Base-by-base conservation (phyloP, 2,113 vertebrate species). In the Alethe diademata region DNA sequence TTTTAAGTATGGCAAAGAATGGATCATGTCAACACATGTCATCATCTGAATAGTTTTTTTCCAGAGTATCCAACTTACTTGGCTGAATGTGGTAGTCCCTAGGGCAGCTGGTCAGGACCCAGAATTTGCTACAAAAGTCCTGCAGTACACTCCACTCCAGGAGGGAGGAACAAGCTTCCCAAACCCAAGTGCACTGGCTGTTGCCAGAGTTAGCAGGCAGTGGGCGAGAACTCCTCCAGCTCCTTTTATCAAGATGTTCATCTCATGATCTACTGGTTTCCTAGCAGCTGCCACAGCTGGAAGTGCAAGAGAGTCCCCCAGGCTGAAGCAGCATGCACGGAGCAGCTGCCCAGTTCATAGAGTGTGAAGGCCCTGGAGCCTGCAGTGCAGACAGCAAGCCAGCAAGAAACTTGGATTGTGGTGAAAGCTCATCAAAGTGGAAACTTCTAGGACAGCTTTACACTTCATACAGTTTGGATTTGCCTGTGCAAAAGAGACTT, bases 281-380 rank as follows among this genome's bases (percentile, higher is more conserved):
- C 81, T 66, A 87, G 57, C 91, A 95, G 87, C 90, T 91, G 61
- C 19, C 70, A 60, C 81, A 85, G 95, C 90, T 96, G 81, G 93
- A 93, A 87, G 74, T 2, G 6, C 0, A 0, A 81, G 50, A 74
- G 73, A 94, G 70, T 53, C 48, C 65, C 60, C 19, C 57, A 86
- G 87, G 14, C 51, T 8, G 10, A 45, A 56, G 61, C 69, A 61
- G 31, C 36, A 51, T 17, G 61, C 9, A 0, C 8, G 36, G n/a
- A 66, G 31, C 58, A 71, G 73, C 87, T 91, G 70, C 85, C 43
- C 70, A 47, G 35, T 2, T 43, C 2, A 1, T 0, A 0, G 12
- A 61, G 61, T 0, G 2, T 3, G 6, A 35, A 85, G 40, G 35
- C 53, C 43, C 71, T 24, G 19, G 48, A 61, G 53, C 10, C 66